These are phyloP conservation scores for Rutpela maculata DNA, from an alignment of 2,888 invertebrate genomes.

Conservation along the genomic window DNA sequence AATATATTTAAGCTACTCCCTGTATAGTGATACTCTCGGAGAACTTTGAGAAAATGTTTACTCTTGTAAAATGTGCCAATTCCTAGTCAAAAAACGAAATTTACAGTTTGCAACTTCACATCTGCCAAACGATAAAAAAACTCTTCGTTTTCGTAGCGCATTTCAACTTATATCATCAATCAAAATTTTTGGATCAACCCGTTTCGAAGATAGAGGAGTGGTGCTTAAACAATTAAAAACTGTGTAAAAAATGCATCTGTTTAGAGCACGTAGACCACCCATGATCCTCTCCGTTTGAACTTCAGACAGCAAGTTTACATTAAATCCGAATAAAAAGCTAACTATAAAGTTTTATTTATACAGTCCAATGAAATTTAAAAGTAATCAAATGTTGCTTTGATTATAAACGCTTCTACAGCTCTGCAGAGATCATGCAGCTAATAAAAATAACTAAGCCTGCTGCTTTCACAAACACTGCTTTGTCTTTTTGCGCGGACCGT, in stretches of 20 bases:
- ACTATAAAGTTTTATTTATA: conserved; percentile 25
- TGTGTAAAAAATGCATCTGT: background rate
- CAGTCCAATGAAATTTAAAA: conserved; percentile 24
- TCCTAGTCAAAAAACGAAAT: too few species aligned
- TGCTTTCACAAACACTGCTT: background rate
- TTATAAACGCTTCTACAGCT: background rate
- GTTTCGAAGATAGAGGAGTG: too few species aligned
- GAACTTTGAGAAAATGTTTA: too few species aligned
- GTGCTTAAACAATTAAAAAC: background rate
- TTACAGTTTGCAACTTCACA: too few species aligned
- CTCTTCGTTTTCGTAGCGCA: too few species aligned
- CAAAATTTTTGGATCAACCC: too few species aligned
- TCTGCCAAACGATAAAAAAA: too few species aligned
- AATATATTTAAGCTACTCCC: too few species aligned
- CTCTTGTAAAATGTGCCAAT: too few species aligned
- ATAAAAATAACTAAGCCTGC: background rate
- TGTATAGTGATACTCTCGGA: too few species aligned
- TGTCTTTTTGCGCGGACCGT: background rate
- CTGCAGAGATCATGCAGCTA: background rate
- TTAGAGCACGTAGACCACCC: conserved; percentile 14
- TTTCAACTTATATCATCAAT: too few species aligned
- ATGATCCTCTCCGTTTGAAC: background rate
- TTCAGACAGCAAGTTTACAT: conserved; percentile 23
- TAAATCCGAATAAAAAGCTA: conserved; percentile 20
- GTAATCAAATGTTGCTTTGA: conserved; percentile 31